A percentile compares a stretch with the other conserved stretches of the same genome.
These are phyloP conservation scores for Cavia aperea DNA, from an alignment of 2,113 vertebrate genomes.

Conservation along the genomic window DNA sequence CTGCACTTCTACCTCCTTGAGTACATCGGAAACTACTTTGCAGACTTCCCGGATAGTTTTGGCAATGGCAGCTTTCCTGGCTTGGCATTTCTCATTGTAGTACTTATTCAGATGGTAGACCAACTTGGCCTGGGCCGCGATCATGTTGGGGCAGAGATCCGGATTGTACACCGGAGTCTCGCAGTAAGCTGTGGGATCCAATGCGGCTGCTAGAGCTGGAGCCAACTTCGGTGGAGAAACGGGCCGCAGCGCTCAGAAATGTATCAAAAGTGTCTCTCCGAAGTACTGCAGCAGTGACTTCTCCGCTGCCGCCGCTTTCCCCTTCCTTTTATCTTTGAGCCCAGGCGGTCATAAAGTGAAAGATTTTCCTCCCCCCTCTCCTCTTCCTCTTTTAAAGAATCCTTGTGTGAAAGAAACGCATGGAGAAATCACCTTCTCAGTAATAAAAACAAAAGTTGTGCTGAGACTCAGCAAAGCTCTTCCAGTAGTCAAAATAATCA, in stretches of 20 bases:
- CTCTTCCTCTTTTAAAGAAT: slow-evolving; percentile 65
- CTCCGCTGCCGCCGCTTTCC: slow-evolving; percentile 72
- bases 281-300: slow-evolving; percentile 66
- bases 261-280: slow-evolving; percentile 61
- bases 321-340: slow-evolving; percentile 70
- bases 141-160: slow-evolving; percentile 99
- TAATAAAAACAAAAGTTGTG: slow-evolving; percentile 75
- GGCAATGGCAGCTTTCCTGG: slow-evolving; percentile 95
- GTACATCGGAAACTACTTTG: slow-evolving; percentile 98
- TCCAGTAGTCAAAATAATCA: slow-evolving; percentile 78
- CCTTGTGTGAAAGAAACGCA: slow-evolving; percentile 64
- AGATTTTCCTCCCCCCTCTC: slow-evolving; percentile 42
- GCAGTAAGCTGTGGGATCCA: slow-evolving; percentile 99
- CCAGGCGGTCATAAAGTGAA: slow-evolving; percentile 58
- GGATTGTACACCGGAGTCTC: slow-evolving; percentile 99
- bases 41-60: slow-evolving; percentile 99
- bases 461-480: slow-evolving; percentile 73
- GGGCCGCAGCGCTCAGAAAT: slow-evolving; percentile 71
- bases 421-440: slow-evolving; percentile 74
- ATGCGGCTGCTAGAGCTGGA: slow-evolving; percentile 97
- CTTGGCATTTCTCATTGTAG: slow-evolving; percentile 99
- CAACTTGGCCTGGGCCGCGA: slow-evolving; percentile 98
- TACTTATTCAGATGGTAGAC: slow-evolving; percentile 99
- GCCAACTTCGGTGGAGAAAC: slow-evolving; percentile 96
- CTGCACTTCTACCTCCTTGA: slow-evolving; percentile 99